Evolutionary conservation across 1,140 invertebrate species (phyloP).

Genomic region (Lordiphosa clarofinis): DNA sequence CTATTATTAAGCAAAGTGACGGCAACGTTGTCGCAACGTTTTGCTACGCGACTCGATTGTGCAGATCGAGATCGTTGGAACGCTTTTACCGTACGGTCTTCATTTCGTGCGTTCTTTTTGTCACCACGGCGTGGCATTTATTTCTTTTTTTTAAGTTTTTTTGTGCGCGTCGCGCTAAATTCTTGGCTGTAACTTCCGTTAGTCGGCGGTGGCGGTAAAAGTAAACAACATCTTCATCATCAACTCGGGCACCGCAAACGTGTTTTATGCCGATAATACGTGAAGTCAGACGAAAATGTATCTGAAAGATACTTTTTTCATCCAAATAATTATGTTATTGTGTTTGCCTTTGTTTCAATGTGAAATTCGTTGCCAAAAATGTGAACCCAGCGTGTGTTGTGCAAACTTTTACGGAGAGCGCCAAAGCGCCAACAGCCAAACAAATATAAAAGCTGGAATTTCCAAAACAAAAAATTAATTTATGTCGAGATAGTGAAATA

Average conservation of each 20-base stretch:
- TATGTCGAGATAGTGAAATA: slow-evolving; percentile 30
- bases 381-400: background rate
- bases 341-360: too few species aligned
- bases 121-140: slow-evolving; percentile 51
- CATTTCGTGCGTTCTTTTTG: slow-evolving; percentile 29
- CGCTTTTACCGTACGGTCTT: slow-evolving; percentile 12
- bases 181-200: slow-evolving; percentile 57
- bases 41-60: slow-evolving; percentile 31
- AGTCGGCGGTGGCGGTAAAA: slow-evolving; percentile 31
- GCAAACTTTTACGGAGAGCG: slow-evolving; percentile 36
- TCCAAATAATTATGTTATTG: too few species aligned
- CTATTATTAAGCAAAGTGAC: slow-evolving; percentile 67
- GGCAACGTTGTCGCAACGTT: slow-evolving; percentile 60
- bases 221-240: slow-evolving; percentile 44
- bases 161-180: slow-evolving; percentile 55
- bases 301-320: slow-evolving; percentile 21
- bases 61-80: slow-evolving; percentile 32
- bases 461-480: slow-evolving; percentile 7
- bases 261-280: slow-evolving; percentile 26
- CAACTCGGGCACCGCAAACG: slow-evolving; percentile 21
- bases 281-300: slow-evolving; percentile 9
- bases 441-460: slow-evolving; percentile 8
- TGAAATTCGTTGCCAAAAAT: slow-evolving; percentile 13
- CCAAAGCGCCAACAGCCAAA: slow-evolving; percentile 35
- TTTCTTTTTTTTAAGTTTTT: slow-evolving; percentile 31